A percentile compares a stretch with the other conserved stretches of the same genome.
phyloP scores from a whole-genome alignment of 2,888 invertebrate species.

The Griposia aprilina region DNA sequence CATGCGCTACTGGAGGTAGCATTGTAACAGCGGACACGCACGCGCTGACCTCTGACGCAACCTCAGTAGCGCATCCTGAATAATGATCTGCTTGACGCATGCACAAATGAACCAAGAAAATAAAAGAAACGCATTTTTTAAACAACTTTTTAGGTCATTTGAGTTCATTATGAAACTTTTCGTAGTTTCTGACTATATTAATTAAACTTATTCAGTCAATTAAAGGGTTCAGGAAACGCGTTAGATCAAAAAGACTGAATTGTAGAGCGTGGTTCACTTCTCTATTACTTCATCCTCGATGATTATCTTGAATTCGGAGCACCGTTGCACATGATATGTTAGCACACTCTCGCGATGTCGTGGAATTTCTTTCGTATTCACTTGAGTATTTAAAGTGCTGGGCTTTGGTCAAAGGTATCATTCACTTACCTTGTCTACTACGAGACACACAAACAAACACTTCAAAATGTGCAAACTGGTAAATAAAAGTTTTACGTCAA shows the following conservation, averaged over 20 bases:
- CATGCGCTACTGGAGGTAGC: conserved; percentile 73
- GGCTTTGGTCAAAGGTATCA: conserved; percentile 71
- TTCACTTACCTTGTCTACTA: conserved; percentile 70
- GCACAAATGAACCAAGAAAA: conserved; percentile 66
- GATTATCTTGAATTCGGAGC: conserved; percentile 86
- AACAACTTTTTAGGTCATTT: not conserved
- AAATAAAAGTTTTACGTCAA: conserved; percentile 60
- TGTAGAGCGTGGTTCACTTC: conserved; percentile 67
- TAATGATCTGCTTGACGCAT: conserved; percentile 71
- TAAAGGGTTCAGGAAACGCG: no score
- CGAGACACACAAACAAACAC: conserved; percentile 68
- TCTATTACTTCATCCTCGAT: conserved; percentile 69
- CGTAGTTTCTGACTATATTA: no score
- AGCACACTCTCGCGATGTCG: conserved; percentile 79
- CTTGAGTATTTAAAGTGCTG: conserved; percentile 80
- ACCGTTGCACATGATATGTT: conserved; percentile 76
- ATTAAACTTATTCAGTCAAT: not conserved
- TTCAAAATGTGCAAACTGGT: conserved; percentile 89
- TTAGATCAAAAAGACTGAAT: accelerated
- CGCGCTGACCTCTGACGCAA: conserved; percentile 88
- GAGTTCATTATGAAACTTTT: not conserved
- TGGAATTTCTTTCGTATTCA: conserved; percentile 77
- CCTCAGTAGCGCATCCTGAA: conserved; percentile 75
- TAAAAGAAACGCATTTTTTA: conserved; percentile 4
- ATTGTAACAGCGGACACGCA: conserved; percentile 81